Conservation (phyloP, 2,797 vertebrate genomes). For the Lophotriccus pileatus region DNA sequence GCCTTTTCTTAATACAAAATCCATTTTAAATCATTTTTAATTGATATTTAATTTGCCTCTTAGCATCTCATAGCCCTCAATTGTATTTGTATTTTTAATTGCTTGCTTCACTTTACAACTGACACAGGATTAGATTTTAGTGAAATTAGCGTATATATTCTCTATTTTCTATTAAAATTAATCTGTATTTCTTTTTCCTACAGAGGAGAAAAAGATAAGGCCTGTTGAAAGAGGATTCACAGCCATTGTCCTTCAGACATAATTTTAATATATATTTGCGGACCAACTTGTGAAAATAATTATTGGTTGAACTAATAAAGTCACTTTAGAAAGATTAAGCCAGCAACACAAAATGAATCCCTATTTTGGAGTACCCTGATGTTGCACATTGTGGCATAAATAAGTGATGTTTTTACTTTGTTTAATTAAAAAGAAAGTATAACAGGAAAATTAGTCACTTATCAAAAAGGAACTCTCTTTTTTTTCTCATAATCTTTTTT, state of each 20-base stretch:
- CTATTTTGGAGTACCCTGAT: background rate
- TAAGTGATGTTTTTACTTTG: background rate
- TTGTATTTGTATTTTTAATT: background rate
- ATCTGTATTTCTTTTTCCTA: background rate
- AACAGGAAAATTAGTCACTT: background rate
- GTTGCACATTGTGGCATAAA: background rate
- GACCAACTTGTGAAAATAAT: background rate
- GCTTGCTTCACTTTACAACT: background rate
- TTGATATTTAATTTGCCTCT: background rate
- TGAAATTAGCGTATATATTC: background rate
- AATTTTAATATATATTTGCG: background rate
- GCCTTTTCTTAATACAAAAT: background rate
- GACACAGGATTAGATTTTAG: background rate
- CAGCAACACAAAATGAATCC: background rate
- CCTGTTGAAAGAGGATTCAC: background rate
- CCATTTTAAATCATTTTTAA: background rate
- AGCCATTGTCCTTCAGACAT: background rate
- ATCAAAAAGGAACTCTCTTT: background rate
- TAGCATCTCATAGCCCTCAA: background rate
- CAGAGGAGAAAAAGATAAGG: background rate
- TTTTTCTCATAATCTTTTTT: background rate
- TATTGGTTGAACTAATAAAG: background rate
- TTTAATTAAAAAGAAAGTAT: background rate
- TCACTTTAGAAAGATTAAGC: background rate
- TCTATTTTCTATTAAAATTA: background rate